Evolutionary conservation across 2,797 vertebrate genomes (phyloP).

Genomic region (Sardinella longiceps): DNA sequence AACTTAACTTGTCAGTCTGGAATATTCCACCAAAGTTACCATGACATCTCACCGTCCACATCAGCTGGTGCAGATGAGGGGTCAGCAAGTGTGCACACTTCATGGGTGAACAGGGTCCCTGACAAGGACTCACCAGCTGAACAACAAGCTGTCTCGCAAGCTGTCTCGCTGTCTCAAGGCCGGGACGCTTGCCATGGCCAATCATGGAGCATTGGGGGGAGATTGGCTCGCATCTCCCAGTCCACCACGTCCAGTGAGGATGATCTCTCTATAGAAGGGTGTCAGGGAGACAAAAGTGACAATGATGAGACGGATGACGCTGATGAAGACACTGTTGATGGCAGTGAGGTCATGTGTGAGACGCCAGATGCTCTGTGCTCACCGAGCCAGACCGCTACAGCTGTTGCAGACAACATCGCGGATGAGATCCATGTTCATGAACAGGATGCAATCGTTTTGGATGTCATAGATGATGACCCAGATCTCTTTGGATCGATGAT

Average conservation of each 20-base stretch:
- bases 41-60: background rate
- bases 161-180: background rate
- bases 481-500: slow-evolving; percentile 83
- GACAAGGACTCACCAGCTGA: background rate
- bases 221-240: background rate
- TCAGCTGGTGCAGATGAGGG: background rate
- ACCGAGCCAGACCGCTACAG: background rate
- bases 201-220: background rate
- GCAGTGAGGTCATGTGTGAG: background rate
- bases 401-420: slow-evolving; percentile 41
- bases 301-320: background rate
- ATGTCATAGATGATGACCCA: slow-evolving; percentile 88
- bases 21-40: slow-evolving; percentile 7
- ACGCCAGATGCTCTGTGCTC: background rate
- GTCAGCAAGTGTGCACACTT: background rate
- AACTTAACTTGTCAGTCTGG: background rate
- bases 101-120: background rate
- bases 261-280: background rate
- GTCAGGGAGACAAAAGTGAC: background rate
- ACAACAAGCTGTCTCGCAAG: background rate
- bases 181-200: background rate
- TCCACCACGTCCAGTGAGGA: background rate
- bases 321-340: background rate
- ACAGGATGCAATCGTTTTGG: slow-evolving; percentile 88
- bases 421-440: slow-evolving; percentile 85